These are phyloP conservation scores for Meteorus cinctellus DNA, from an alignment of 2,888 invertebrate genomes.

Conservation along the genomic window DNA sequence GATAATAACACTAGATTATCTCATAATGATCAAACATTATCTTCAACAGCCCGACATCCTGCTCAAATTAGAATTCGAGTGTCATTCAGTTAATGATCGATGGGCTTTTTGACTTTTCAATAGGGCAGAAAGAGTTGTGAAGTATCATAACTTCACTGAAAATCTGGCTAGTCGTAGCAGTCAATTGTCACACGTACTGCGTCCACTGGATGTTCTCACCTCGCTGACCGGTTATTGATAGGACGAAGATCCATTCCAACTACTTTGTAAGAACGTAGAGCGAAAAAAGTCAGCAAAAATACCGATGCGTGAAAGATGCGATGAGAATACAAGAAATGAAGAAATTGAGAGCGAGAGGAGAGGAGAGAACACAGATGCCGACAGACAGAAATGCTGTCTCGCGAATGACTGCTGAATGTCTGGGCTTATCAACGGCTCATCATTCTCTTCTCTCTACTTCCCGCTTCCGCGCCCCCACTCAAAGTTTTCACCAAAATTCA, in stretches of 20 bases:
- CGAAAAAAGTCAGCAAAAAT: slow-evolving; percentile 25
- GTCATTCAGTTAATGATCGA: slow-evolving; percentile 19
- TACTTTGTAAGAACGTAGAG: slow-evolving; percentile 30
- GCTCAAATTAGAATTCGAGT: background rate
- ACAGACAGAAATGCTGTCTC: slow-evolving; percentile 58
- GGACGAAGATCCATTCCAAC: slow-evolving; percentile 49
- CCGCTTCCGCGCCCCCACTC: slow-evolving; percentile 40
- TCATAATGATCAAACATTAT: background rate
- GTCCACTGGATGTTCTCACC: slow-evolving; percentile 66
- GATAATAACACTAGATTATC: background rate
- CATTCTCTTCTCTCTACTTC: slow-evolving; percentile 57
- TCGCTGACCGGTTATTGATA: slow-evolving; percentile 60
- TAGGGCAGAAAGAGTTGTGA: background rate
- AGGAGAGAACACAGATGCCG: slow-evolving; percentile 50
- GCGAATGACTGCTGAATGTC: slow-evolving; percentile 61
- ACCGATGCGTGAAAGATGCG: background rate
- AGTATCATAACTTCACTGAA: slow-evolving; percentile 42
- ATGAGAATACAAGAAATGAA: slow-evolving; percentile 37
- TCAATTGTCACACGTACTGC: slow-evolving; percentile 49
- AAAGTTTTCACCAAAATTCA: slow-evolving; percentile 30
- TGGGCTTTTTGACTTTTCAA: background rate
- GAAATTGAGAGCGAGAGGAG: slow-evolving; percentile 33
- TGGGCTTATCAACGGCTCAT: slow-evolving; percentile 70
- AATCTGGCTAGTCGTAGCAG: slow-evolving; percentile 49
- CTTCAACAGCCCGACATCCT: background rate